Conservation (phyloP, 1,140 invertebrate genomes). For the Drosophila lowei region DNA sequence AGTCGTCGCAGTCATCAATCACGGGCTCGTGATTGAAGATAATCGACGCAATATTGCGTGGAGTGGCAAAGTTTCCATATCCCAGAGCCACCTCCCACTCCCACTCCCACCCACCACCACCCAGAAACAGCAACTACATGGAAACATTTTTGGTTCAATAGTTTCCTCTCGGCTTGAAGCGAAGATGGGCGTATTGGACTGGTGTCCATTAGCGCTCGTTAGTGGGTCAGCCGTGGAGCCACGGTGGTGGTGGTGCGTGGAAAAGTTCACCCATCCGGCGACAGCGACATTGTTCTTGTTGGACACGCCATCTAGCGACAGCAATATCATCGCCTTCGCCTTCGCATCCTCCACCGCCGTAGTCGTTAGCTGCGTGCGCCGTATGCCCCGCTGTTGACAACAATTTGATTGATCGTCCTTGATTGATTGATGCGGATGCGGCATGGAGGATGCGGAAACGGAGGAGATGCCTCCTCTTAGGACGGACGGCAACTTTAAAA, state of each 20-base stretch:
- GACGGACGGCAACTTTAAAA: conserved; percentile 54
- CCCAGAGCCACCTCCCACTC: not conserved
- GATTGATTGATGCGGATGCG: conserved; percentile 77
- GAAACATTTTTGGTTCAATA: conserved; percentile 66
- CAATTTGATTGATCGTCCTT: conserved; percentile 76
- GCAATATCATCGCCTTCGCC: conserved; percentile 11
- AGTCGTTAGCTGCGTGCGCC: conserved; percentile 50
- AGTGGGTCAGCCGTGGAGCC: conserved; percentile 18
- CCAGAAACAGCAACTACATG: conserved; percentile 9
- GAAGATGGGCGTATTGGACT: not conserved
- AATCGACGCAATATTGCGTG: conserved; percentile 74
- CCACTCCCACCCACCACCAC: too few species aligned
- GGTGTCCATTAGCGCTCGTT: conserved; percentile 74
- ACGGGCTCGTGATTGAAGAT: conserved; percentile 72
- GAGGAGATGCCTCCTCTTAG: not conserved
- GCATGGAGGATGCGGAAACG: not conserved
- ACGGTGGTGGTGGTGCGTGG: not conserved
- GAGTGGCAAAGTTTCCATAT: conserved; percentile 34
- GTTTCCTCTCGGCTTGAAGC: conserved; percentile 33
- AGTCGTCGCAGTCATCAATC: conserved; percentile 67
- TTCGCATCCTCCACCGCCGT: conserved; percentile 35
- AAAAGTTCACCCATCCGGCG: conserved; percentile 55
- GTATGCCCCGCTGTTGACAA: conserved; percentile 58
- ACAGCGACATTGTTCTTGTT: conserved; percentile 70
- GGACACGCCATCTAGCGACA: conserved; percentile 74